Conservation (phyloP, 2,113 vertebrate genomes). For the Diadophis punctatus region DNA sequence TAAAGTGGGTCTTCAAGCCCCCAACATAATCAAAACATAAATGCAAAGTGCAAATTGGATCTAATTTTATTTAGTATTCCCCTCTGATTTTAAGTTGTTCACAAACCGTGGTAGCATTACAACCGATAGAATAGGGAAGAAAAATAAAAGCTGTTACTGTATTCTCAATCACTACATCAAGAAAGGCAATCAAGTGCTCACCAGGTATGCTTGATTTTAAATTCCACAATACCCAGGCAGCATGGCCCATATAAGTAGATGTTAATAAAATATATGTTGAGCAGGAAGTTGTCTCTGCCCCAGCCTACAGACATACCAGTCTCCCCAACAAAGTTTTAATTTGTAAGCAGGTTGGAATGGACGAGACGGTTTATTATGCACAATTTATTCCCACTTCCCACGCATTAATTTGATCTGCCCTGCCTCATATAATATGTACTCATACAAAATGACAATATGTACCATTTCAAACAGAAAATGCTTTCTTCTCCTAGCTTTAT, state of each 20-base stretch:
- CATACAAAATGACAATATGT: background rate
- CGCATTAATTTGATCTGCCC: slow-evolving; percentile 14
- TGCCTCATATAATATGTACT: background rate
- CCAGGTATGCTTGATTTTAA: background rate
- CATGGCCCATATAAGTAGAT: background rate
- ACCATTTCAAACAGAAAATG: background rate
- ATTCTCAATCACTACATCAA: background rate
- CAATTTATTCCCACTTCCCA: background rate
- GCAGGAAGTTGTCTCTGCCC: background rate
- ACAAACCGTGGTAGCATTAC: background rate
- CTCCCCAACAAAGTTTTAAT: background rate
- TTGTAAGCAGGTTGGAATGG: background rate
- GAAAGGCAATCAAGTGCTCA: background rate
- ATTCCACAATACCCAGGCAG: background rate
- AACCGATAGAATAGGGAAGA: background rate
- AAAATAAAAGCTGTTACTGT: background rate
- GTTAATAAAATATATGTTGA: background rate
- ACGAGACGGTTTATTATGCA: fast-evolving
- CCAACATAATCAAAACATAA: background rate
- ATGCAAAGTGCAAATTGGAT: background rate
- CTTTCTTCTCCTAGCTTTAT: background rate
- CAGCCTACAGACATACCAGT: background rate
- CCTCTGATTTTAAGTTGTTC: background rate
- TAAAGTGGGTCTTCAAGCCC: background rate
- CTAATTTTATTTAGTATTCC: background rate